Percentiles rank a stretch among this genome's conserved stretches.
These are phyloP conservation scores for Eilema caniola DNA, from an alignment of 2,888 invertebrate genomes.

Conservation along the genomic window DNA sequence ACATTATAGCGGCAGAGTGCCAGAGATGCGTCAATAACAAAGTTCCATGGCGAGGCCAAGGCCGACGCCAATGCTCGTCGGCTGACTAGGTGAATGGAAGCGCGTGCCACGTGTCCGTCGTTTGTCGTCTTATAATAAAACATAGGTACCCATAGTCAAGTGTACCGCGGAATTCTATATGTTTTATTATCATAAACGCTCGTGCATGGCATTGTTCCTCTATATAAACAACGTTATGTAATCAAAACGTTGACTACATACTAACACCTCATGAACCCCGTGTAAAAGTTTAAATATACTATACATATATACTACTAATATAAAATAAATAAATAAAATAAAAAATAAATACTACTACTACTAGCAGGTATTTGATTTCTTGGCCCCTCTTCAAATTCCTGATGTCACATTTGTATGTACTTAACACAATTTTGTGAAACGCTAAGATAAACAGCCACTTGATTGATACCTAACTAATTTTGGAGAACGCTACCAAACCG, in stretches of 20 bases:
- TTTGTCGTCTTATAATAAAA: constrained; percentile 76
- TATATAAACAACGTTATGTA: constrained; percentile 25
- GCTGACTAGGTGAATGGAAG: constrained; percentile 72
- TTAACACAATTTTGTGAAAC: constrained; percentile 15
- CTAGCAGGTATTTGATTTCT: constrained; percentile 36
- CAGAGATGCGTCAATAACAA: constrained; percentile 72
- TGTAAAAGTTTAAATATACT: constrained; percentile 34
- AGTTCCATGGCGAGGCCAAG: constrained; percentile 74
- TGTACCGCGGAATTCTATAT: constrained; percentile 44
- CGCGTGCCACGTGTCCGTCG: constrained; percentile 68
- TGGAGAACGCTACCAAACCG: constrained; percentile 7
- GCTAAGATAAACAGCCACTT: constrained; percentile 6
- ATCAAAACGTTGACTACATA: constrained; percentile 18
- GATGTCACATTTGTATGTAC: constrained; percentile 38
- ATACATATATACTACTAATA: too few species aligned
- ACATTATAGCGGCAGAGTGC: constrained; percentile 31
- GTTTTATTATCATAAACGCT: constrained; percentile 34
- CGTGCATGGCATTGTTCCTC: constrained; percentile 27
- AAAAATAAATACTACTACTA: too few species aligned
- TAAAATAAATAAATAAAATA: too few species aligned
- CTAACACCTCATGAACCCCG: constrained; percentile 18
- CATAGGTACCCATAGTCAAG: constrained; percentile 55
- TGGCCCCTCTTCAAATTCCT: constrained; percentile 44
- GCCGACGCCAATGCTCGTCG: constrained; percentile 65
- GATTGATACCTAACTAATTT: constrained; percentile 23